Percentiles rank a stretch among this genome's conserved stretches.
phyloP scores from a whole-genome alignment of 2,888 invertebrate genomes.

The Tricholauxania praeusta region DNA sequence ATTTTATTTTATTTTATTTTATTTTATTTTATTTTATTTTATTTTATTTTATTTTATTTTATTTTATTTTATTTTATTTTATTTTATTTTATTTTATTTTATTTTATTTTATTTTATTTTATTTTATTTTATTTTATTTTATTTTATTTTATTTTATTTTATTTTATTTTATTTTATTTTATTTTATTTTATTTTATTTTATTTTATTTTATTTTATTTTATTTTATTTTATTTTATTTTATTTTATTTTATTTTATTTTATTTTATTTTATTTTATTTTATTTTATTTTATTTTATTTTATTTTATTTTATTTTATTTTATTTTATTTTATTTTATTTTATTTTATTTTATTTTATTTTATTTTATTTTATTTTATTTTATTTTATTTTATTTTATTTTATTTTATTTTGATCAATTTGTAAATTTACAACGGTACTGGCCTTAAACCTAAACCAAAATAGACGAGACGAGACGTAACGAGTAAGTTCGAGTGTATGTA shows the following conservation, averaged over 20 bases:
- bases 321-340: conserved; percentile 6
- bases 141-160: conserved; percentile 6
- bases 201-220: conserved; percentile 6
- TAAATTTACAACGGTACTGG: too few species aligned
- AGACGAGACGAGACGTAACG: too few species aligned
- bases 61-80: background rate
- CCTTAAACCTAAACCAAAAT: too few species aligned
- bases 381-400: conserved; percentile 2
- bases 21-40: background rate
- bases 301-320: conserved; percentile 6
- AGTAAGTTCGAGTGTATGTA: too few species aligned
- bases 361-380: conserved; percentile 7
- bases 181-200: conserved; percentile 6
- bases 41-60: background rate
- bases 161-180: conserved; percentile 6
- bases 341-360: conserved; percentile 6
- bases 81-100: background rate
- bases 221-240: conserved; percentile 6
- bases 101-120: background rate
- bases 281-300: conserved; percentile 6
- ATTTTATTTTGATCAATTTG: too few species aligned
- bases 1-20: background rate
- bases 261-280: conserved; percentile 6
- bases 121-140: background rate
- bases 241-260: conserved; percentile 6